Percentiles rank a stretch among this genome's conserved stretches.
Evolutionary conservation across 2,797 vertebrate genomes (phyloP).

Genomic region (Leuciscus waleckii): DNA sequence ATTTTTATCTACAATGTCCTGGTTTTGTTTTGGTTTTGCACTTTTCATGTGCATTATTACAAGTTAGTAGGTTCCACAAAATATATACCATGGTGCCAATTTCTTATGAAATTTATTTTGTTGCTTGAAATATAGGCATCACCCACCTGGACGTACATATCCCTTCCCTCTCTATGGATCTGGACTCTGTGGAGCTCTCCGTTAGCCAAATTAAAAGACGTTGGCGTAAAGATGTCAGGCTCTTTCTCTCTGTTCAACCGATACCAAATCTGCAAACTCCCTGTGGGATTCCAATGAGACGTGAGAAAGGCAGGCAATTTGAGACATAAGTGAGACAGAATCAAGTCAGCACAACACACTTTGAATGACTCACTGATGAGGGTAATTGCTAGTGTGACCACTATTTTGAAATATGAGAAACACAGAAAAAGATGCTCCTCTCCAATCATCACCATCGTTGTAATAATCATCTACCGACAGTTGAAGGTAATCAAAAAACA

Average conservation of each 20-base stretch:
- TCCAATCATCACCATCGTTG: conserved; percentile 41
- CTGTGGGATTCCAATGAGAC: conserved; percentile 68
- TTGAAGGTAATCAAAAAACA: conserved; percentile 36
- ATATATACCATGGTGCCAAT: neutral
- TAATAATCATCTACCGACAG: conserved; percentile 31
- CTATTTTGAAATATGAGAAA: conserved; percentile 30
- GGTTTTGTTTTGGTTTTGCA: neutral
- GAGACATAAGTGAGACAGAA: conserved; percentile 11
- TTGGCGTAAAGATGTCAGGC: conserved; percentile 77
- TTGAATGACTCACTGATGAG: conserved; percentile 31
- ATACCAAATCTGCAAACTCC: conserved; percentile 87
- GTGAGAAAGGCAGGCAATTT: conserved; percentile 15
- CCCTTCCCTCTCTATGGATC: conserved; percentile 81
- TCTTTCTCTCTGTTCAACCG: conserved; percentile 77
- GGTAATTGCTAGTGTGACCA: conserved; percentile 47
- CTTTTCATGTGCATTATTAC: neutral
- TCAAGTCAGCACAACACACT: conserved; percentile 6
- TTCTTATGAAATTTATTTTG: neutral
- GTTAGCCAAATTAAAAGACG: conserved; percentile 82
- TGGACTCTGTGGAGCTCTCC: conserved; percentile 80
- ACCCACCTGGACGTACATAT: conserved; percentile 81
- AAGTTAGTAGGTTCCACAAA: neutral
- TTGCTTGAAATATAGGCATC: neutral
- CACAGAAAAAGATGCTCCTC: conserved; percentile 4
- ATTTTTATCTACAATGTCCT: neutral